phyloP scores from a whole-genome alignment of 2,797 vertebrate genomes.

The Poliocrania exsul region DNA sequence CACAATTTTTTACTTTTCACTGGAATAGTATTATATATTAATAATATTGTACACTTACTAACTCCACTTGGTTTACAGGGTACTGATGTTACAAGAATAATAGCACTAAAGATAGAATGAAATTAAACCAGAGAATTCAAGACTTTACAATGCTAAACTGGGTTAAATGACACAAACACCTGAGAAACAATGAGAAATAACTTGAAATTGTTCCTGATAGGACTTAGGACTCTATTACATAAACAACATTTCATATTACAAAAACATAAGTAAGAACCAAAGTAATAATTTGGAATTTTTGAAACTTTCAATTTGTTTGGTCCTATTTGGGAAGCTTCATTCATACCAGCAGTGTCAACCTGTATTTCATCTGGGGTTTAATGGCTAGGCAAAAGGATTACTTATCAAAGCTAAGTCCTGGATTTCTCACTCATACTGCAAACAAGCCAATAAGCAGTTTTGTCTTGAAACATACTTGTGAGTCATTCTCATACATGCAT shows the following conservation, averaged over 20 bases:
- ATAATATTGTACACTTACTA: background rate
- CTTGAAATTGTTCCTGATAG: background rate
- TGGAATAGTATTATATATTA: background rate
- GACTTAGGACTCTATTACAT: background rate
- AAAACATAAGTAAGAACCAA: background rate
- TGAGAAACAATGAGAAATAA: background rate
- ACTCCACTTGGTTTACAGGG: background rate
- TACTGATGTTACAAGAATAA: background rate
- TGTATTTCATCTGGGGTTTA: background rate
- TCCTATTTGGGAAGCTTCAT: background rate
- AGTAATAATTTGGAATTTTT: background rate
- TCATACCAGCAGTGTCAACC: background rate
- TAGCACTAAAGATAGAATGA: background rate
- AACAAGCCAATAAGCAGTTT: background rate
- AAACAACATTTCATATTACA: background rate
- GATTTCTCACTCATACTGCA: slow-evolving; percentile 15
- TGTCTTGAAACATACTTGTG: background rate
- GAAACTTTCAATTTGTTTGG: background rate
- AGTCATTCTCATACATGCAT: background rate
- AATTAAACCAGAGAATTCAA: background rate
- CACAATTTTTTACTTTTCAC: background rate
- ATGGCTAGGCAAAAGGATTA: background rate
- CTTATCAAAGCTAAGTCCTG: background rate
- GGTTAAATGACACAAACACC: background rate
- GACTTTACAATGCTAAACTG: background rate